Percentiles rank a stretch among this genome's conserved stretches.
Evolutionary conservation across 2,888 invertebrate genomes (phyloP).

Genomic region (Tupiocoris notatus): DNA sequence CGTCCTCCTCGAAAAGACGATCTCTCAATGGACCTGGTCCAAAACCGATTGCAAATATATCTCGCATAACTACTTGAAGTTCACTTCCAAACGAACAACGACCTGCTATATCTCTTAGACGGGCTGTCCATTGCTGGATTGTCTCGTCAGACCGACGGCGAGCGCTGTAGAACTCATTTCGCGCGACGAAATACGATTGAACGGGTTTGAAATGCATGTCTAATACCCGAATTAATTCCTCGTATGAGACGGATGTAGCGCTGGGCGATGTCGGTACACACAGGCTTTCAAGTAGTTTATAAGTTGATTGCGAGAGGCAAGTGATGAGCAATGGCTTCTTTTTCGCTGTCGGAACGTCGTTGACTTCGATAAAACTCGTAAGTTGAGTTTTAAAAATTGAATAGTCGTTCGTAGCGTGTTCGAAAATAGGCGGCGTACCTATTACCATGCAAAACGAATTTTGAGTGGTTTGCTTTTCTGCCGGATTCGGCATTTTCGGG

Average conservation of each 20-base stretch:
- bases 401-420: background rate
- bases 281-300: background rate
- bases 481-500: too few species aligned
- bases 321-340: background rate
- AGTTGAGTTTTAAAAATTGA: background rate
- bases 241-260: background rate
- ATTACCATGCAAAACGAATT: too few species aligned
- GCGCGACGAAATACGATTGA: background rate
- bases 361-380: background rate
- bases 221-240: background rate
- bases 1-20: conserved; percentile 10
- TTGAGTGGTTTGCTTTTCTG: too few species aligned
- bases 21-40: background rate
- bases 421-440: background rate
- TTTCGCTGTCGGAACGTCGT: background rate
- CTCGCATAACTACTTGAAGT: background rate
- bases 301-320: background rate
- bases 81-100: conserved; percentile 2
- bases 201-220: conserved; percentile 9
- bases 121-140: conserved; percentile 10
- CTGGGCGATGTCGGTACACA: background rate
- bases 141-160: background rate
- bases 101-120: background rate
- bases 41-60: background rate
- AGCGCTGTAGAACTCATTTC: conserved; percentile 5